Evolutionary conservation across 2,113 vertebrate genomes (phyloP), one percentile per base, ranked within the genome.

Genomic region (Otolemur garnettii): DNA sequence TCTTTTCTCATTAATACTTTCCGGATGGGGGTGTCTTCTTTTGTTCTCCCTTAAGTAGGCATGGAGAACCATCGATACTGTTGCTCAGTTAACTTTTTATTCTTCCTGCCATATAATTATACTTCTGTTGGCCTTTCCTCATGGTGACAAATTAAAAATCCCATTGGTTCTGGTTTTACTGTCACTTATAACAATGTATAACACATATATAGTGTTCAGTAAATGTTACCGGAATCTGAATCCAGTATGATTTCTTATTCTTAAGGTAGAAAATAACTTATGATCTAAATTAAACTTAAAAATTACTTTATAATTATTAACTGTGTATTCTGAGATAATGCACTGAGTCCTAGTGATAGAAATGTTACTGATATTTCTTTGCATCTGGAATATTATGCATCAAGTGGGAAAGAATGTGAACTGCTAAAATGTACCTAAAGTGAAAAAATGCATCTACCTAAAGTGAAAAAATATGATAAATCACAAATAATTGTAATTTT

Each of bases 401-500:
- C 62, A 53, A 84, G n/a, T 75, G 64, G 93, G n/a, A 93, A 22
- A 93, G 42, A 90, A 87, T 90, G 7, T n/a, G 15, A 93, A 82
- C 55, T 80, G 30, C 53, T 88, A 77, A 85, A 87, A 84, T 85
- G 26, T 50, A 90, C 17, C 18, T 87, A 66, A 84, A 64, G 24
- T 94, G n/a, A 96, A 95, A 95, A 93, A 95, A 71, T 74, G 30
- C 1, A 82, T 72, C 60, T 87, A 57, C 21, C 21, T 84, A 66
- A 87, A 64, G 24, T 94, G n/a, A 96, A 95, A 50, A 93, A 95
- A 71, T 38, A 5, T 11, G 82, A 9, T 74, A 83, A 88, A 78
- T 94, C 75, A 96, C 84, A 60, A 95, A 79, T 95, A 72, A 82
- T 78, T 84, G 75, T 94, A 93, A 92, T 86, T 93, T 97, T 69